Evolutionary conservation across 2,113 vertebrate species (phyloP), one percentile per base, ranked within the genome.

Genomic region (Pomatostomus ruficeps): DNA sequence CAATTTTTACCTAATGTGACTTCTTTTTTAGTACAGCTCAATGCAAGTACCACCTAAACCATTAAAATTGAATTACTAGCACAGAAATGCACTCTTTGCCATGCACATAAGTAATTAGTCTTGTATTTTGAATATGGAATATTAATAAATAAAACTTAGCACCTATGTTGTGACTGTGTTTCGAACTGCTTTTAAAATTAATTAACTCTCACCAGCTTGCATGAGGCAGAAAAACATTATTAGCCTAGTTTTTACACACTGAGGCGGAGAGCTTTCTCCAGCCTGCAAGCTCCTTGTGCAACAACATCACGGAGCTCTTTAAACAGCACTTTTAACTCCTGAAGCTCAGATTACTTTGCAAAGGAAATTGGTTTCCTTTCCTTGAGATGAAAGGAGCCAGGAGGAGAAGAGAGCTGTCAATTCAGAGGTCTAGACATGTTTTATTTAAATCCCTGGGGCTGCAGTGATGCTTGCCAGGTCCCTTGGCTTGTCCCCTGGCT

Each of bases 341-440:
- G 93, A 51, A 83, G 68, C 88, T 90, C 90, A 61, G 75, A 55
- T 76, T 79, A 58, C 89, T 83, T 82, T 96, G 90, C 75, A 77
- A 83, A 95, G 89, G 67, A 91, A 95, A 95, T 85, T 70, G 55
- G 58, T 72, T 93, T 91, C 75, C 72, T 91, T 93, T 90, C 43
- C 65, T 55, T 3, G 15, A 86, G 91, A 90, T 74, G 72, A 88
- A 89, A 95, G 48, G 59, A 89, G 25, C 55, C 36, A 46, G 82
- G 46, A 78, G 61, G 43, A 87, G 76, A 71, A 49, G 55, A 46
- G 43, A 90, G 28, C 65, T 94, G 93, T 85, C 59, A 62, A 23
- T 84, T 58, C 67, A 35, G 67, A 89, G 67, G 43, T 65, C 80
- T 66, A 52, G 80, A 67, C 1, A 1, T 57, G 58, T 83, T 94